Conservation (phyloP, 1,140 invertebrate species). For the Camponotus vicinus region DNA sequence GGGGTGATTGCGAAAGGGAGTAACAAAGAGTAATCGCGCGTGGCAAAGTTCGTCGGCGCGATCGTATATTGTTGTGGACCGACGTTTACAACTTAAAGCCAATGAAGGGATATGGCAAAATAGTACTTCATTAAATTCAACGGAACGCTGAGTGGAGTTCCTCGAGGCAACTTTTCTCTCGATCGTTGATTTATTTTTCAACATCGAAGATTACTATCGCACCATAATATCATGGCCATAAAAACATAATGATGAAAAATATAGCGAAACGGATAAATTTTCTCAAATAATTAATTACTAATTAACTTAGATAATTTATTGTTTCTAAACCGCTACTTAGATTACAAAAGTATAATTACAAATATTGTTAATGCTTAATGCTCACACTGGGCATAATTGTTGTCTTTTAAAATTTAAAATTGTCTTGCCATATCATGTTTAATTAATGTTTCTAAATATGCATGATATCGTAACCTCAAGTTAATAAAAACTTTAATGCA, state of each 20-base stretch:
- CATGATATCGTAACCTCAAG: background rate
- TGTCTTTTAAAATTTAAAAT: background rate
- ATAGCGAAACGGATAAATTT: background rate
- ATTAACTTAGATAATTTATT: background rate
- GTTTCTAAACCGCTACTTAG: background rate
- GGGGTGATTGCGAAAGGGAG: conserved; percentile 19
- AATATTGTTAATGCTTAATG: background rate
- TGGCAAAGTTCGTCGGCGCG: conserved; percentile 22
- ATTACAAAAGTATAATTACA: background rate
- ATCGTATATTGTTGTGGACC: background rate
- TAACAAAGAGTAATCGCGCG: conserved; percentile 53
- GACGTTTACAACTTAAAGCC: conserved; percentile 13
- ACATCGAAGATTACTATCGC: background rate
- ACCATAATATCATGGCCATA: background rate
- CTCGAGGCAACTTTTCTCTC: background rate
- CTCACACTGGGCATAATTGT: background rate
- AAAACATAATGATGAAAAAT: background rate
- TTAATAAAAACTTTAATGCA: background rate
- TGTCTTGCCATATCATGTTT: background rate
- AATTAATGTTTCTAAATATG: background rate
- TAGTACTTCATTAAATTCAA: conserved; percentile 17
- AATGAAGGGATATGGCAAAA: background rate
- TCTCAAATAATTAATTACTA: background rate
- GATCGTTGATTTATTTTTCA: too few relatives aligned
- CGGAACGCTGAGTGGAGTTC: conserved; percentile 12